Evolutionary conservation across 2,888 invertebrate species (phyloP).

Genomic region (Eilema caniola): DNA sequence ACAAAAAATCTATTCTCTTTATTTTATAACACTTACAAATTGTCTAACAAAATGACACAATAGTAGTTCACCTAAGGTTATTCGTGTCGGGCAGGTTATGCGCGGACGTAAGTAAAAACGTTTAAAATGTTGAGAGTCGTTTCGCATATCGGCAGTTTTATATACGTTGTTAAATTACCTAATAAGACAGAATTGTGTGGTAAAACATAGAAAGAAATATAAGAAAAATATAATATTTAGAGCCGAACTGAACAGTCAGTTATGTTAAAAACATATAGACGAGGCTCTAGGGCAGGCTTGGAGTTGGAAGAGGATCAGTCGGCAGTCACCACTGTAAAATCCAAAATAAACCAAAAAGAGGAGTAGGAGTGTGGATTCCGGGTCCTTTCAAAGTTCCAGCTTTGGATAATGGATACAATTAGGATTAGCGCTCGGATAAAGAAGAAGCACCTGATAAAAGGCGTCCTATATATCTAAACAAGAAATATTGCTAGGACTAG

Average conservation of each 20-base stretch:
- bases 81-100: conserved; percentile 55
- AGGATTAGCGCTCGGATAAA: neutral
- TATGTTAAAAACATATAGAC: too few relatives aligned
- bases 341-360: neutral
- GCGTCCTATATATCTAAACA: neutral
- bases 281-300: too few relatives aligned
- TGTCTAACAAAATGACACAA: conserved; percentile 40
- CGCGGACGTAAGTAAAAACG: conserved; percentile 45
- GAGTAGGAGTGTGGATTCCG: neutral
- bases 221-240: too few relatives aligned
- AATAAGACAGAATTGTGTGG: neutral
- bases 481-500: neutral
- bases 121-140: conserved; percentile 28
- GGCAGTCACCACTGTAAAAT: neutral
- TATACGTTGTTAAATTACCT: neutral
- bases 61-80: conserved; percentile 54
- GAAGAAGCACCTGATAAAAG: neutral
- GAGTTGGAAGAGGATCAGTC: too few relatives aligned
- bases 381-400: neutral
- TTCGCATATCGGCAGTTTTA: conserved; percentile 6
- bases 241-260: neutral
- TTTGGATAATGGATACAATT: too few relatives aligned
- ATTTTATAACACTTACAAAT: conserved; percentile 32
- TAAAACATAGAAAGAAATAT: neutral
- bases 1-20: too few relatives aligned